phyloP scores from a whole-genome alignment of 2,888 invertebrate species.

The Cataglyphis albicans region DNA sequence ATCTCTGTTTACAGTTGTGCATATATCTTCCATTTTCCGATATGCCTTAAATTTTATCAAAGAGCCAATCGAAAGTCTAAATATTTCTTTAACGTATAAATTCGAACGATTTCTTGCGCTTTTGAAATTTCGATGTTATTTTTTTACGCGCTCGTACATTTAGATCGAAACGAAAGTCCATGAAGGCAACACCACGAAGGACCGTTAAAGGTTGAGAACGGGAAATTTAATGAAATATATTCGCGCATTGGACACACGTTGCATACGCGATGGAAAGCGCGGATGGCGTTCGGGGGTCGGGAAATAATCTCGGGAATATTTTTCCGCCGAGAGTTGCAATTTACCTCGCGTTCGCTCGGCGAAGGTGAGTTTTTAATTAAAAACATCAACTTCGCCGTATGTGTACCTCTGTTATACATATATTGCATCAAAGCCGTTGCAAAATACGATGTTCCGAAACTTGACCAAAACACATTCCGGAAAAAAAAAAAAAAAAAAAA shows the following conservation, averaged over 20 bases:
- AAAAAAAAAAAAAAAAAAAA: conserved; percentile 3
- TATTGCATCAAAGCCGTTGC: not conserved
- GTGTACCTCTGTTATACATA: conserved; percentile 1
- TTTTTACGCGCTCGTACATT: conserved; percentile 6
- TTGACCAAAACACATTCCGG: not conserved
- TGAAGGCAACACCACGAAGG: not conserved
- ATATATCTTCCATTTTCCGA: conserved; percentile 1
- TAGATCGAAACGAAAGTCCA: not conserved
- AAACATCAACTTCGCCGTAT: conserved; percentile 61
- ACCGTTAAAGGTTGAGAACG: conserved; percentile 5
- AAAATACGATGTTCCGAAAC: conserved; percentile 14
- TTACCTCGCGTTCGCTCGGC: conserved; percentile 42
- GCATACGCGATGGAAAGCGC: conserved; percentile 20
- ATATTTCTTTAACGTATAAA: conserved; percentile 11
- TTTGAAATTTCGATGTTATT: conserved; percentile 12
- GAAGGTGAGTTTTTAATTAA: conserved; percentile 73
- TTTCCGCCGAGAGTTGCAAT: conserved; percentile 56
- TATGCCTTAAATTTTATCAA: not conserved
- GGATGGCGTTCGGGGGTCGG: not conserved
- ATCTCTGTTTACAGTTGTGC: not conserved
- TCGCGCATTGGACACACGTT: not conserved
- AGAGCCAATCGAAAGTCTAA: not conserved
- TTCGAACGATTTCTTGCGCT: not conserved
- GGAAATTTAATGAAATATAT: conserved; percentile 49
- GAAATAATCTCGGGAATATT: conserved; percentile 63